phyloP scores from a whole-genome alignment of 2,888 invertebrate species.

The Oligia strigilis region DNA sequence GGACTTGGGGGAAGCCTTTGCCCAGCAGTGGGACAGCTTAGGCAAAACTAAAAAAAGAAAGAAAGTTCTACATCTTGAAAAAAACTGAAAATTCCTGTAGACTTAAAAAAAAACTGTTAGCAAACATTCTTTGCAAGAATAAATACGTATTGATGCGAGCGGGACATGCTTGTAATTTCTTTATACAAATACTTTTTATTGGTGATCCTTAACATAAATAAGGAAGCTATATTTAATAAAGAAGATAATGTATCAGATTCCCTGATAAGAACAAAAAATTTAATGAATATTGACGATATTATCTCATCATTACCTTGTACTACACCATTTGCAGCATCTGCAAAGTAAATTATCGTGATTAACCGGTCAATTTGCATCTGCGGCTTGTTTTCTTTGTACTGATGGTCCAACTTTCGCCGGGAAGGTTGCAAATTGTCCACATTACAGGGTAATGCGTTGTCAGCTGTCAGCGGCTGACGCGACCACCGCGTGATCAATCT shows the following conservation, averaged over 20 bases:
- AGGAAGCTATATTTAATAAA: slow-evolving; percentile 12
- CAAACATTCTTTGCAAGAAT: background rate
- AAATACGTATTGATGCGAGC: background rate
- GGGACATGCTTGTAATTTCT: background rate
- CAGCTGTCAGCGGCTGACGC: slow-evolving; percentile 53
- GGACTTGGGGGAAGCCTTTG: background rate
- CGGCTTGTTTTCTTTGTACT: slow-evolving; percentile 58
- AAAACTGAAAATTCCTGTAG: background rate
- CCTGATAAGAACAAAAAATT: slow-evolving; percentile 23
- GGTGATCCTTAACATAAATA: background rate
- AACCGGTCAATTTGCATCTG: slow-evolving; percentile 61
- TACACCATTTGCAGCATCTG: slow-evolving; percentile 22
- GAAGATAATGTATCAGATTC: slow-evolving; percentile 16
- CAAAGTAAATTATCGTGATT: slow-evolving; percentile 59
- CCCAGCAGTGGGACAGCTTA: background rate
- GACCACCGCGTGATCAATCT: slow-evolving; percentile 62
- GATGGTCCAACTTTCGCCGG: slow-evolving; percentile 61
- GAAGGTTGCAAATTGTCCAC: slow-evolving; percentile 70
- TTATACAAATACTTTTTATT: background rate
- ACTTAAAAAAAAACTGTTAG: background rate
- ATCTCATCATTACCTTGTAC: slow-evolving; percentile 28
- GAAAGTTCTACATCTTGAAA: too few species aligned
- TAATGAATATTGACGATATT: slow-evolving; percentile 30
- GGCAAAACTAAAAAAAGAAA: background rate
- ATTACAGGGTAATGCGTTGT: slow-evolving; percentile 71